Conservation (phyloP, 2,888 invertebrate genomes). For the Pegoplata infirma region DNA sequence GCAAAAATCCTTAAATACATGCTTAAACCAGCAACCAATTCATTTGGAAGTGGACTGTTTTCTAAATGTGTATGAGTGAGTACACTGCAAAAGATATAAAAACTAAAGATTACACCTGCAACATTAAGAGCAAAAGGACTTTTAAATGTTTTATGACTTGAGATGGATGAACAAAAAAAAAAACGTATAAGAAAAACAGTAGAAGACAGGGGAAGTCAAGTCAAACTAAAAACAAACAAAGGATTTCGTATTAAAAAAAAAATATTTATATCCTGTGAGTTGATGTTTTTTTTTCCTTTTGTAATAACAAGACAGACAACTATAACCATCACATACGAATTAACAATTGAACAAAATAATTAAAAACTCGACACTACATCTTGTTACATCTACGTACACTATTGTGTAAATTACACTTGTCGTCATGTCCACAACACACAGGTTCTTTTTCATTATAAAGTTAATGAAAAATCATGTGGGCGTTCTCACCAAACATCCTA, state of each 20-base stretch:
- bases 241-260: neutral
- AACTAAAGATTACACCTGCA: conserved; percentile 60
- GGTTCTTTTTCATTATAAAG: neutral
- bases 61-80: conserved; percentile 28
- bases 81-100: conserved; percentile 38
- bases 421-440: conserved; percentile 26
- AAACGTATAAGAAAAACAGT: conserved; percentile 2
- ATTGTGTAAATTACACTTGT: conserved; percentile 51
- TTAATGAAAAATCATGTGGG: conserved; percentile 16
- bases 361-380: conserved; percentile 14
- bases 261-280: conserved; percentile 1
- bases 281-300: too few species aligned
- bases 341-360: conserved; percentile 34
- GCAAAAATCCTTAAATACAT: conserved; percentile 63
- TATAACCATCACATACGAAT: conserved; percentile 7
- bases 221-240: neutral
- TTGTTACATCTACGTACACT: neutral
- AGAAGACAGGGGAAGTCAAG: conserved; percentile 4
- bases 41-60: conserved; percentile 29
- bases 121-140: conserved; percentile 45
- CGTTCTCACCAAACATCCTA: conserved; percentile 24
- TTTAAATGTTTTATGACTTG: conserved; percentile 25
- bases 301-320: conserved; percentile 23
- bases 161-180: neutral
- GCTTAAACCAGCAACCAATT: conserved; percentile 37